These are phyloP conservation scores for Hydrolagus affinis DNA, from an alignment of 2,113 vertebrate species.

Conservation along the genomic window DNA sequence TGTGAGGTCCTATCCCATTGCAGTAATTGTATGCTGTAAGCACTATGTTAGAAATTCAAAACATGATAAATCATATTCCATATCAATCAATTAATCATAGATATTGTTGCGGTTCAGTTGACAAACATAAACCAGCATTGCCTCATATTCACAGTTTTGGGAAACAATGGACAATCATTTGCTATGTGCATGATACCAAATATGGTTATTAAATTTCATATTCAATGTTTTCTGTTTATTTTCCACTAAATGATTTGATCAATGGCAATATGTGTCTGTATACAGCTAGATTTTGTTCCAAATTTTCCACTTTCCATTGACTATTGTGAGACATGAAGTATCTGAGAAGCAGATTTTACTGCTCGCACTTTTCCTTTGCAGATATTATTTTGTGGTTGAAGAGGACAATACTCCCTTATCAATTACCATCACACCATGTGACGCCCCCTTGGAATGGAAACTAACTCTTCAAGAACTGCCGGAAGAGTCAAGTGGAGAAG, in stretches of 20 bases:
- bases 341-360: background rate
- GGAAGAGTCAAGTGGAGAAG: slow-evolving; percentile 80
- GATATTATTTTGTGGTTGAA: slow-evolving; percentile 95
- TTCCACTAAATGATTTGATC: background rate
- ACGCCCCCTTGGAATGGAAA: slow-evolving; percentile 91
- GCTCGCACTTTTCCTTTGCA: slow-evolving; percentile 40
- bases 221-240: background rate
- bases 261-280: no score
- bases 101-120: background rate
- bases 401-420: slow-evolving; percentile 94
- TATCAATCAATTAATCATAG: no score
- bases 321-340: background rate
- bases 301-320: background rate
- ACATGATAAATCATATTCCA: no score
- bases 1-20: no score
- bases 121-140: background rate
- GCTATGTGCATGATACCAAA: background rate
- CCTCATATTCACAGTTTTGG: background rate
- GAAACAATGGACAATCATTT: background rate
- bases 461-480: slow-evolving; percentile 89
- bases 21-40: no score
- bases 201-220: background rate
- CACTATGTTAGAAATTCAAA: no score
- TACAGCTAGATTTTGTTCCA: background rate
- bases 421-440: slow-evolving; percentile 88